Base-by-base conservation (phyloP, 2,797 vertebrate species). In the Esox lucius region DNA sequence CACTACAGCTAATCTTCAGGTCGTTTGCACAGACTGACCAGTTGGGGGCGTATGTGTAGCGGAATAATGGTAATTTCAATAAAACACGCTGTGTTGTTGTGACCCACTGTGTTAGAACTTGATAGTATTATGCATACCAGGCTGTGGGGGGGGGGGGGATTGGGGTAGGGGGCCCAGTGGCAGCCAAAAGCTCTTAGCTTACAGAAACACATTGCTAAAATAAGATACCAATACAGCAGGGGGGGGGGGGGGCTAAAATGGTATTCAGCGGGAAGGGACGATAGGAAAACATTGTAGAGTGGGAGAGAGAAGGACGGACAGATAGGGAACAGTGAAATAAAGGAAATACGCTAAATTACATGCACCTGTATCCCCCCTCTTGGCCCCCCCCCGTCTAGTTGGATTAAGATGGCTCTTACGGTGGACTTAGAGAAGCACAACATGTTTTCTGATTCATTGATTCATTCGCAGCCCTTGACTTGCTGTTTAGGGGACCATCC, bases 141-240 rank as follows among this genome's bases (percentile, higher is more conserved):
- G 87, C 85, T 78, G 87, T 77, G 78, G 61, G 28, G 85, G 78
- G 80, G 78, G 33, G 6, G 28, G 28, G 28, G 3, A 28, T 31
- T 1, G 28, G 28, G 28, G 28, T n/a, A n/a, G 70, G 68, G 85
- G 87, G 89, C 92, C 91, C 92, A 88, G 90, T 93, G 91, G 92
- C 92, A 89, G 84, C 28, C 93, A 89, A 83, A 28, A 51, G 79
- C 86, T 90, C 91, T 93, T 91, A 87, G 81, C 80, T 89, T 90
- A 83, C 86, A 87, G 86, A 87, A 86, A 90, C 83, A 79, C 77
- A 75, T 79, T 85, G 88, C 91, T 92, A 93, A 92, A 92, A 91
- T 77, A 86, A 92, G 91, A 88, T 86, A 76, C 78, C 79, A 82
- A 88, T 74, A 71, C 77, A 76, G 77, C 62, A 70, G 72, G 72